Evolutionary conservation across 1,140 invertebrate species (phyloP).

Genomic region (Drosophila mayri): DNA sequence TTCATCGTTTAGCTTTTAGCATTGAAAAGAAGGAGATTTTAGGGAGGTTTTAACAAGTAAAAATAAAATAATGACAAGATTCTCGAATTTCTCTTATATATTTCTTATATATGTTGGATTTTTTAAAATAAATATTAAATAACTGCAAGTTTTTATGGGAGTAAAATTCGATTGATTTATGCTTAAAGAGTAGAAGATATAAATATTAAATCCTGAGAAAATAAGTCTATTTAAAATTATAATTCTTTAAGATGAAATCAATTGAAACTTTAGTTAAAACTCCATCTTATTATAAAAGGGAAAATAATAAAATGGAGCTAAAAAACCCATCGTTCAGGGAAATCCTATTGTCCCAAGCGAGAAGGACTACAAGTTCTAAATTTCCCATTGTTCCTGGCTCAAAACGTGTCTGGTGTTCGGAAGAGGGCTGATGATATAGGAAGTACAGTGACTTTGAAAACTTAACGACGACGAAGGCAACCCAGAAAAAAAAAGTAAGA

Average conservation of each 20-base stretch:
- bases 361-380: not conserved
- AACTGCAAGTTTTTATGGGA: not conserved
- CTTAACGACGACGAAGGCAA: constrained; percentile 16
- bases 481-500: not conserved
- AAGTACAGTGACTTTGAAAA: constrained; percentile 26
- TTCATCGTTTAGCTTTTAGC: constrained; percentile 6
- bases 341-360: constrained; percentile 7
- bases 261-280: too few relatives aligned
- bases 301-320: not conserved
- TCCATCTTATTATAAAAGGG: not conserved
- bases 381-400: constrained; percentile 1
- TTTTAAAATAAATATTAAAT: not conserved
- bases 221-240: too few relatives aligned
- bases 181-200: not conserved
- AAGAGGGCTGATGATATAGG: not conserved
- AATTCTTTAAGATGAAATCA: too few relatives aligned
- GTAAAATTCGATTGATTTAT: not conserved
- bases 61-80: not conserved
- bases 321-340: not conserved
- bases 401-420: not conserved
- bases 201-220: not conserved
- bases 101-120: not conserved
- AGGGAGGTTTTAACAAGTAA: not conserved
- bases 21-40: not conserved
- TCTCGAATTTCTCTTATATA: not conserved